Evolutionary conservation across 2,113 vertebrate species (phyloP).

Genomic region (Diphyllodes magnificus): DNA sequence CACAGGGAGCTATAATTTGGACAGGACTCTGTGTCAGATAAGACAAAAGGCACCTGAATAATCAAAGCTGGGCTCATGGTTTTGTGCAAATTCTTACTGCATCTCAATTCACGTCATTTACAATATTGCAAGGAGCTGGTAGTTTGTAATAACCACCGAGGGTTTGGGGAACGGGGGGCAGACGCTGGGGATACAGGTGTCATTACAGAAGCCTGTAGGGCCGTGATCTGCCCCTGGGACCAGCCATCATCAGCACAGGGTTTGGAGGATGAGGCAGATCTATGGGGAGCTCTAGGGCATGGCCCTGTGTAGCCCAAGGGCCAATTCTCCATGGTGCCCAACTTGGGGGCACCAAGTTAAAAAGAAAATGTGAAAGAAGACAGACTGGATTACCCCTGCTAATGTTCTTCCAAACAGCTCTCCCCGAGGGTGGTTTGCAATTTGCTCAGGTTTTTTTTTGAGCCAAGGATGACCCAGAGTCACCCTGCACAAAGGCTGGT

Average conservation of each 20-base stretch:
- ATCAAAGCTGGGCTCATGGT: background rate
- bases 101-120: background rate
- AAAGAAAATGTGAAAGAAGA: background rate
- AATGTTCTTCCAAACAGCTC: background rate
- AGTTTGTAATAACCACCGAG: background rate
- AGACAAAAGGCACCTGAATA: background rate
- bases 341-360: background rate
- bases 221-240: background rate
- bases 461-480: background rate
- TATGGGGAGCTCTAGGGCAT: background rate
- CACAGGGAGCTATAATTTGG: background rate
- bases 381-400: background rate
- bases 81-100: background rate
- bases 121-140: background rate
- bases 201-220: background rate
- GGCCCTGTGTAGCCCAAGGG: background rate
- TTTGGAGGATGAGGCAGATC: background rate
- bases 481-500: rapidly evolving
- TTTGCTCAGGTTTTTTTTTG: background rate
- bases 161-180: background rate
- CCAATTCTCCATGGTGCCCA: background rate
- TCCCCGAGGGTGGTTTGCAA: background rate
- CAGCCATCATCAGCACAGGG: background rate
- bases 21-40: background rate
- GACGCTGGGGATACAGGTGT: background rate